These are phyloP conservation scores for Tolmerus cingulatus DNA, from an alignment of 2,888 invertebrate species.

Conservation along the genomic window DNA sequence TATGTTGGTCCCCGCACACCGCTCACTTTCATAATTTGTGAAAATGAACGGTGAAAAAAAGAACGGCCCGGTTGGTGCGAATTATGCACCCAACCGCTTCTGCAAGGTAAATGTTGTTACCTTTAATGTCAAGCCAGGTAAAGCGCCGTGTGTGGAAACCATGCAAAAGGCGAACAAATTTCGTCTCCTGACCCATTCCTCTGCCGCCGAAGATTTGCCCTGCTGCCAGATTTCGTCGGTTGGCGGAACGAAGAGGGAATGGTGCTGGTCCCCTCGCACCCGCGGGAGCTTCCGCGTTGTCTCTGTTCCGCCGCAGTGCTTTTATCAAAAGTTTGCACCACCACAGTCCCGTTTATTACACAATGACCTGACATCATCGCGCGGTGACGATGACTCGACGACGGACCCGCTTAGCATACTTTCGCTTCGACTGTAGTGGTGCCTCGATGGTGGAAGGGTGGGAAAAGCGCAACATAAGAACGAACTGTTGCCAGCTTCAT, in stretches of 20 bases:
- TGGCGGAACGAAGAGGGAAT: background rate
- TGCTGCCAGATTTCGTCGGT: background rate
- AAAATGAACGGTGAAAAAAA: background rate
- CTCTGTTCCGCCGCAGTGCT: background rate
- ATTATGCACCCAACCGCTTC: background rate
- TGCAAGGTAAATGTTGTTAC: background rate
- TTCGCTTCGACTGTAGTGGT: background rate
- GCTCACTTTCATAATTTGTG: background rate
- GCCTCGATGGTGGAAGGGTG: background rate
- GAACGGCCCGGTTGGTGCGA: background rate
- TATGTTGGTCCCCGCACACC: background rate
- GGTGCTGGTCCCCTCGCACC: background rate
- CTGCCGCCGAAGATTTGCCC: background rate
- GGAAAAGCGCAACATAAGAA: background rate
- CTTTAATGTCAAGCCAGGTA: background rate
- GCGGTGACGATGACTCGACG: background rate
- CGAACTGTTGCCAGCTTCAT: constrained; percentile 5
- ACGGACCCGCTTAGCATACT: background rate
- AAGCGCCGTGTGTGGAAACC: background rate
- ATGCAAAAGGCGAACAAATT: background rate
- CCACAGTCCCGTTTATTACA: background rate
- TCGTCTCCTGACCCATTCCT: background rate
- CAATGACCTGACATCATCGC: background rate
- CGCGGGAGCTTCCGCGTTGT: background rate
- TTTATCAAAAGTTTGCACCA: background rate